Conservation (phyloP, 2,888 invertebrate genomes). For the Cyaniris semiargus region DNA sequence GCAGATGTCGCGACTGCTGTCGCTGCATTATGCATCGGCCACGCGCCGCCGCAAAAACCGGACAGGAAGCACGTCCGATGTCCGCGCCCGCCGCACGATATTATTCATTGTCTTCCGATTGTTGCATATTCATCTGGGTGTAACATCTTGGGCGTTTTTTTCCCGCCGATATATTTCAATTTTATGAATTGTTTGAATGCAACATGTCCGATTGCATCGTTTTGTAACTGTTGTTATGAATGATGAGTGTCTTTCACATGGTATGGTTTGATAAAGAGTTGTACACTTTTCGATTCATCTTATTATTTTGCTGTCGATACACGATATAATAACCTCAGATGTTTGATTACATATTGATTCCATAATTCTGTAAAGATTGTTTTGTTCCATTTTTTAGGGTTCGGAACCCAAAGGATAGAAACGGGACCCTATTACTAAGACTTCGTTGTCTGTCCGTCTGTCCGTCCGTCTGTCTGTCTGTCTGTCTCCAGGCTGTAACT, state of each 20-base stretch:
- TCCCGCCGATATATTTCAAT: constrained; percentile 11
- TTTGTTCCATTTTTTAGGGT: too few species aligned
- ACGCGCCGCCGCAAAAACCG: constrained; percentile 12
- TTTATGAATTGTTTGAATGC: constrained; percentile 14
- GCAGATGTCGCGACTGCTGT: constrained; percentile 2
- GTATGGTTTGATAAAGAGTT: background rate
- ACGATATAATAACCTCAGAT: background rate
- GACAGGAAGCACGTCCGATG: background rate
- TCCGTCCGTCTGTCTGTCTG: too few species aligned
- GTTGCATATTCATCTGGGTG: constrained; percentile 18
- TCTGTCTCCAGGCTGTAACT: too few species aligned
- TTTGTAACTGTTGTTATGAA: background rate
- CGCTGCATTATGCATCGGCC: constrained; percentile 20
- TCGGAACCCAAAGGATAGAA: too few species aligned
- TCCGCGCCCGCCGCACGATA: constrained; percentile 4
- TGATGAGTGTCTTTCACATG: background rate
- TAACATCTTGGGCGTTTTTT: constrained; percentile 11
- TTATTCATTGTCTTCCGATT: constrained; percentile 12
- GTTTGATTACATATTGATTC: too few species aligned
- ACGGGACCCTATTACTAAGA: too few species aligned
- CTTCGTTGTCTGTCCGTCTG: too few species aligned
- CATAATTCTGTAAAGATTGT: too few species aligned
- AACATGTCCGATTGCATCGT: constrained; percentile 8
- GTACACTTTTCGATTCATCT: background rate
- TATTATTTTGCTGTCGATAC: background rate